phyloP scores from a whole-genome alignment of 1,140 invertebrate genomes.

The Heliconius eleuchia region DNA sequence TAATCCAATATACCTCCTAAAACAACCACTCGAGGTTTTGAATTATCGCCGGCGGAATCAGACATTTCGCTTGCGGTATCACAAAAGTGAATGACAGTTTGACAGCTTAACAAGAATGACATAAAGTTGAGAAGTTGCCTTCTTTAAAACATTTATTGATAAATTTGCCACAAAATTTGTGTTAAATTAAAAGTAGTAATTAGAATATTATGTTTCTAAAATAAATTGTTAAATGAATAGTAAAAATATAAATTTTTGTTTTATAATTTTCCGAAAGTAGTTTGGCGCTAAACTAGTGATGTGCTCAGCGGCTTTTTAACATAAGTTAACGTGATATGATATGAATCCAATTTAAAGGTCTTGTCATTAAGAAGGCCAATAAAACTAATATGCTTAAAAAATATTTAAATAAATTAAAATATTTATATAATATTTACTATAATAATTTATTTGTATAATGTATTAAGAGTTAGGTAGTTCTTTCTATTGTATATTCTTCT shows the following conservation, averaged over 20 bases:
- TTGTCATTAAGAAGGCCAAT: neutral
- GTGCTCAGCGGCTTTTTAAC: no score
- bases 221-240: no score
- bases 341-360: no score
- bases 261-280: no score
- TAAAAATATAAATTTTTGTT: no score
- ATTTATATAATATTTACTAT: neutral
- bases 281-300: no score
- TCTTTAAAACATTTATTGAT: neutral
- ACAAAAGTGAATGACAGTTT: slow-evolving; percentile 66
- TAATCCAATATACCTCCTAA: slow-evolving; percentile 70
- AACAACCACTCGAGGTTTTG: slow-evolving; percentile 72
- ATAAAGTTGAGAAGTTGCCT: slow-evolving; percentile 21
- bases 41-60: slow-evolving; percentile 73
- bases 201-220: no score
- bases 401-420: neutral
- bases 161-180: neutral
- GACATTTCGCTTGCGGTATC: slow-evolving; percentile 70
- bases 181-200: neutral
- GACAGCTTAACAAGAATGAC: slow-evolving; percentile 45
- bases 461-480: neutral
- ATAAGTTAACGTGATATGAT: no score
- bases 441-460: neutral
- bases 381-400: neutral
- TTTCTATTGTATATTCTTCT: neutral